phyloP scores from a whole-genome alignment of 2,113 vertebrate species.

The Dolichotis patagonum region DNA sequence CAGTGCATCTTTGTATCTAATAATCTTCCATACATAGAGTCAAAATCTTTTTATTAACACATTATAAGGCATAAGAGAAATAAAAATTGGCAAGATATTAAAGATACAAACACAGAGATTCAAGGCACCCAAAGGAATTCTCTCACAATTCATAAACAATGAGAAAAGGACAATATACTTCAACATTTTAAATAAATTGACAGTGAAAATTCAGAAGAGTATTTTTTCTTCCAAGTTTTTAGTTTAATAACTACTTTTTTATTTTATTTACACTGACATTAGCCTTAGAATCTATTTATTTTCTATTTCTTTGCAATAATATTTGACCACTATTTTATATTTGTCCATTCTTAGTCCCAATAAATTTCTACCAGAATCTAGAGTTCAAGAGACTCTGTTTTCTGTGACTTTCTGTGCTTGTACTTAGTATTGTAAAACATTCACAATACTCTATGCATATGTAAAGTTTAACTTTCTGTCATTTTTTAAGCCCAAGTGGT shows the following conservation, averaged over 20 bases:
- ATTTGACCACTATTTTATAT: neutral
- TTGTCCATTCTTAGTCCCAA: neutral
- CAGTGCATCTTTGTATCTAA: neutral
- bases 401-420: neutral
- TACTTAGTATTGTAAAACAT: neutral
- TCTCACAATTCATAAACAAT: neutral
- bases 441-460: neutral
- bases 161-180: neutral
- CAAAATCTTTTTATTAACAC: slow-evolving; percentile 32
- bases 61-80: neutral
- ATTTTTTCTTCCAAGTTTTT: neutral
- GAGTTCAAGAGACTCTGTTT: neutral
- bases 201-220: slow-evolving; percentile 16
- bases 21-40: neutral
- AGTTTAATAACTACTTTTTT: neutral
- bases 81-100: neutral
- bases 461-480: neutral
- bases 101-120: neutral
- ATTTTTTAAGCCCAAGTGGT: neutral
- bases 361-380: neutral
- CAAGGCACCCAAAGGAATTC: neutral
- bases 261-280: neutral
- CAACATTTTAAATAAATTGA: neutral
- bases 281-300: neutral
- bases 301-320: slow-evolving; percentile 14